Evolutionary conservation across 2,113 vertebrate genomes (phyloP).

Genomic region (Paradoxurus hermaphroditus): DNA sequence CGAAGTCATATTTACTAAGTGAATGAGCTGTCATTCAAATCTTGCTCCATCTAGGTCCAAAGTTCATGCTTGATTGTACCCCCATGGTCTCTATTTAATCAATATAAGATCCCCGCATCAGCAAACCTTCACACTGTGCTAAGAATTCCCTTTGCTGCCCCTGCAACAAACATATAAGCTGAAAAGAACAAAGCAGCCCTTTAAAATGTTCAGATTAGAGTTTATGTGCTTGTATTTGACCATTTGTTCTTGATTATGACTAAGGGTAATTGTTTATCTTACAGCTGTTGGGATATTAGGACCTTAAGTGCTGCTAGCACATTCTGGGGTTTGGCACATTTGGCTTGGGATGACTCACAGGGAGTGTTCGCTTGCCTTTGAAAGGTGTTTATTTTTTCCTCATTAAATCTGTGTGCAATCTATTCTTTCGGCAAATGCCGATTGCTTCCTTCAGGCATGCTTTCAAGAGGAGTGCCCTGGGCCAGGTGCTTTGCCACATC

Average conservation of each 20-base stretch:
- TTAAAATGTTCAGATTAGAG: background rate
- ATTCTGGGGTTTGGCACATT: background rate
- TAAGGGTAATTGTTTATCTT: slow-evolving; percentile 33
- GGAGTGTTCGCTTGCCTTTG: background rate
- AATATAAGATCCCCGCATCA: background rate
- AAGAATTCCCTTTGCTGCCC: background rate
- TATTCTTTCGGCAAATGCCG: background rate
- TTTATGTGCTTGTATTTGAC: background rate
- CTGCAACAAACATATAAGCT: background rate
- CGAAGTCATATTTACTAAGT: background rate
- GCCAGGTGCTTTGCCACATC: background rate
- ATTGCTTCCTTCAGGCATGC: background rate
- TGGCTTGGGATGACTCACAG: slow-evolving; percentile 25
- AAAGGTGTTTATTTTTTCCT: slow-evolving; percentile 50
- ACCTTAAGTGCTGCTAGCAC: background rate
- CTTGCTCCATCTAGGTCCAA: background rate
- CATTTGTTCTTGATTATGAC: slow-evolving; percentile 32
- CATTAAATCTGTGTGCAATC: background rate
- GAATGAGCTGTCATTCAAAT: background rate
- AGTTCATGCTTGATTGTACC: background rate
- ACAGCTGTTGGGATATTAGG: background rate
- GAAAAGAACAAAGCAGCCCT: background rate
- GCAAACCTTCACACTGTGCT: background rate
- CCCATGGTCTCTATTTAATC: background rate
- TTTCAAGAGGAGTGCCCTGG: background rate